Evolutionary conservation across 2,888 invertebrate species (phyloP).

Genomic region (Bombyx huttoni): DNA sequence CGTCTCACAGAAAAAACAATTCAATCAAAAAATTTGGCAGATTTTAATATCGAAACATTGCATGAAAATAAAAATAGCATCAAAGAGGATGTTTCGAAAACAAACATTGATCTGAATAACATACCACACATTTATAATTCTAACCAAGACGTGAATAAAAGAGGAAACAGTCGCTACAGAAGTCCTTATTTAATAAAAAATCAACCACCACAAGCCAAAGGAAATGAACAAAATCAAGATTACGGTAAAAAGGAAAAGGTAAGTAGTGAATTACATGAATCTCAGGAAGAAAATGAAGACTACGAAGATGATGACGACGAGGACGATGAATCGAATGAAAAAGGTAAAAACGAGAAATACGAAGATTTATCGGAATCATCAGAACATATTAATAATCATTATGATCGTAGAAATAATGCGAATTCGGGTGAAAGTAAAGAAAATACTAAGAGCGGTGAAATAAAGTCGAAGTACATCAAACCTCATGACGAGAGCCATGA

Average conservation of each 20-base stretch:
- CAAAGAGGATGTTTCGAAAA: constrained; percentile 1
- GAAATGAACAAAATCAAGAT: constrained; percentile 8
- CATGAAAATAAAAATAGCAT: constrained; percentile 19
- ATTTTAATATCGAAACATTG: constrained; percentile 47
- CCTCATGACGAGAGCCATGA: constrained; percentile 8
- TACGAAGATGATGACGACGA: not conserved
- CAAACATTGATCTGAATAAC: not conserved
- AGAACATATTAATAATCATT: constrained; percentile 1
- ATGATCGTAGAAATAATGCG: not conserved
- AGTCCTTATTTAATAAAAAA: not conserved
- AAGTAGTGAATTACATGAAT: constrained; percentile 9
- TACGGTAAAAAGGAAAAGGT: constrained; percentile 12
- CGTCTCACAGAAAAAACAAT: constrained; percentile 22
- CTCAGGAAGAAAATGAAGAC: constrained; percentile 10
- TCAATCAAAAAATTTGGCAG: constrained; percentile 35
- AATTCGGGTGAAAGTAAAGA: constrained; percentile 9
- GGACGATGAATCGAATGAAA: constrained; percentile 8
- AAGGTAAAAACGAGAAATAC: constrained; percentile 9
- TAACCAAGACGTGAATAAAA: not conserved
- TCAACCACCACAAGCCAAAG: constrained; percentile 1
- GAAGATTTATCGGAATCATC: not conserved
- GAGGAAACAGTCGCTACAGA: not conserved
- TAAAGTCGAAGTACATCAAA: constrained; percentile 5
- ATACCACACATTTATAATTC: not conserved
- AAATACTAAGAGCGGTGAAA: constrained; percentile 8